phyloP scores from a whole-genome alignment of 2,113 vertebrate genomes.

The Corythornis cristatus region DNA sequence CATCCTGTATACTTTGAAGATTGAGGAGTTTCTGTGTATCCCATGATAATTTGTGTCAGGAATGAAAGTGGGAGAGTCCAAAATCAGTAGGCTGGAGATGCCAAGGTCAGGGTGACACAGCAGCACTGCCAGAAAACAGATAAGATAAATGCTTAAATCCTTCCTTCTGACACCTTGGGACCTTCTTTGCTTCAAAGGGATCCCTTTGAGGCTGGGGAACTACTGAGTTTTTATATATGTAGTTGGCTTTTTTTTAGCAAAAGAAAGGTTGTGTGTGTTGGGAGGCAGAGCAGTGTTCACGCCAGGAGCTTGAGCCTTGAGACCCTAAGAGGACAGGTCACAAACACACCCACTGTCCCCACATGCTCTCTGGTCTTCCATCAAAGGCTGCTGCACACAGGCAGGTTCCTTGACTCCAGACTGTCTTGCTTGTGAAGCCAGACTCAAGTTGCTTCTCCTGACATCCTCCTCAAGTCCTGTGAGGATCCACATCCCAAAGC shows the following conservation, averaged over 20 bases:
- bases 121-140: conserved; percentile 16
- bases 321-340: neutral
- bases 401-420: neutral
- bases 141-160: conserved; percentile 49
- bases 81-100: conserved; percentile 47
- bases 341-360: neutral
- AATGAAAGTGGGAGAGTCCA: conserved; percentile 50
- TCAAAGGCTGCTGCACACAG: accelerated
- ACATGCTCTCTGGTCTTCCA: accelerated
- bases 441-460: neutral
- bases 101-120: conserved; percentile 7
- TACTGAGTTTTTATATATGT: neutral
- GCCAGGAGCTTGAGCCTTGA: neutral
- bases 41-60: conserved; percentile 19
- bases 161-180: conserved; percentile 30
- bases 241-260: neutral
- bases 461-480: accelerated
- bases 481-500: neutral
- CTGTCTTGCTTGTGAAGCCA: neutral
- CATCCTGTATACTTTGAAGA: neutral
- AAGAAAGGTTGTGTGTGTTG: neutral
- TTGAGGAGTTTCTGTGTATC: conserved; percentile 24
- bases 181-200: conserved; percentile 26
- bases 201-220: neutral
- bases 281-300: neutral